Evolutionary conservation across 2,888 invertebrate genomes (phyloP), one percentile per base, ranked within the genome.

Genomic region (Oscheius sp.): DNA sequence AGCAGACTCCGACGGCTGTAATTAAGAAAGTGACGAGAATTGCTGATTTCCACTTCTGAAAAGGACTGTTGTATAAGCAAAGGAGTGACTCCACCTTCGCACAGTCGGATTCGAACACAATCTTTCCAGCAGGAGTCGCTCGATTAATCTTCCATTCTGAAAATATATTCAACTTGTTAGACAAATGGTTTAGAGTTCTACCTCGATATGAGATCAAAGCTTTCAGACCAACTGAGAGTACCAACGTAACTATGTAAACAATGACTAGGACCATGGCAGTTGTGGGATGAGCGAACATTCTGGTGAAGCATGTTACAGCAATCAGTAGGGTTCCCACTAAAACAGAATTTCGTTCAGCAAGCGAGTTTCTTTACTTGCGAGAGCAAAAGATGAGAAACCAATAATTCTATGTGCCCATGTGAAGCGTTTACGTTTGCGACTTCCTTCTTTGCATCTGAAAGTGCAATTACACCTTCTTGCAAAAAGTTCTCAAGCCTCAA

Each of bases 21-120:
- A 42, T 37, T 7, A 55, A n/a, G 53, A 68, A 68, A 3, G 53
- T 10, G 2, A 68, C 11, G 21, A 68, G 42, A 37, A 42, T 55
- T n/a, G 35, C 35, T 21, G 10, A 13, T 68, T 55, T 68, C 55
- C 55, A 55, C 13, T 53, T 68, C 68, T 68, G 53, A 68, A 68
- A 63, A 2, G 5, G 29, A 53, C 32, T 48, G 11, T 65, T 11
- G n/a, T 2, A 65, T 29, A n/a, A 2, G 21, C 13, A 50, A 32
- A 48, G 10, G 13, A 47, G 9, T 7, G 7, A 21, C 9, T 13
- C 11, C 37, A 68, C 68, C 68, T 68, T 68, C 13, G 68, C 53
- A 37, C 68, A 55, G 9, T 68, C 68, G 10, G 68, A 68, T 55
- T 68, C 68, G n/a, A 68, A 68, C 7, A 68, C 55, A 37, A 68